A percentile compares a stretch with the other conserved stretches of the same genome.
These are phyloP conservation scores for Alouatta palliata DNA, from an alignment of 2,113 vertebrate genomes.

Conservation along the genomic window DNA sequence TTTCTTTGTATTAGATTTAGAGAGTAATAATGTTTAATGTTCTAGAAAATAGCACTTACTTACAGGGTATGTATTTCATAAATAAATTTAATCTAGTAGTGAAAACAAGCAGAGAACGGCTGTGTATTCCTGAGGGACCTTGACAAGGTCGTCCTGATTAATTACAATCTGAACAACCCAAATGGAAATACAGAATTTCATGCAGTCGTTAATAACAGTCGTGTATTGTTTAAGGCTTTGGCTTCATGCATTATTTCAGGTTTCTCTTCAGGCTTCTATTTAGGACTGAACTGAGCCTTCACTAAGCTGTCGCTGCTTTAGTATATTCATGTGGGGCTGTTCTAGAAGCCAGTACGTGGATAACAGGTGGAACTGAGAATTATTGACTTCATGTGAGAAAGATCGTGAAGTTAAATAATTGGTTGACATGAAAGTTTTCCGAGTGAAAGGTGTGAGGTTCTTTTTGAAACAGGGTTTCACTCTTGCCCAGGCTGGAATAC, in stretches of 20 bases:
- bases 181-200: neutral
- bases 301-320: neutral
- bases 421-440: neutral
- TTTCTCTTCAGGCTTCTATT: neutral
- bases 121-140: neutral
- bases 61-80: neutral
- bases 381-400: neutral
- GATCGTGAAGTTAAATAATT: neutral
- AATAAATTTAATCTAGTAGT: neutral
- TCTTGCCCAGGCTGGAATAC: too few relatives aligned
- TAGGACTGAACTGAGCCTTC: neutral
- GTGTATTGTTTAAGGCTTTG: neutral
- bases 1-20: constrained; percentile 40
- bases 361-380: neutral
- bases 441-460: neutral
- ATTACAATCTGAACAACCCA: neutral
- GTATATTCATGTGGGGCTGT: neutral
- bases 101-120: neutral
- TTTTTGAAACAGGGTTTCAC: too few relatives aligned
- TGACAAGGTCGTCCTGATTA: neutral
- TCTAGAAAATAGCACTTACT: constrained; percentile 28
- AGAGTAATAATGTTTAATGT: neutral
- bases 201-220: neutral
- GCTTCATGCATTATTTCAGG: neutral
- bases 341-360: neutral